Base-by-base conservation (phyloP, 2,797 vertebrate genomes). In the Semotilus atromaculatus region DNA sequence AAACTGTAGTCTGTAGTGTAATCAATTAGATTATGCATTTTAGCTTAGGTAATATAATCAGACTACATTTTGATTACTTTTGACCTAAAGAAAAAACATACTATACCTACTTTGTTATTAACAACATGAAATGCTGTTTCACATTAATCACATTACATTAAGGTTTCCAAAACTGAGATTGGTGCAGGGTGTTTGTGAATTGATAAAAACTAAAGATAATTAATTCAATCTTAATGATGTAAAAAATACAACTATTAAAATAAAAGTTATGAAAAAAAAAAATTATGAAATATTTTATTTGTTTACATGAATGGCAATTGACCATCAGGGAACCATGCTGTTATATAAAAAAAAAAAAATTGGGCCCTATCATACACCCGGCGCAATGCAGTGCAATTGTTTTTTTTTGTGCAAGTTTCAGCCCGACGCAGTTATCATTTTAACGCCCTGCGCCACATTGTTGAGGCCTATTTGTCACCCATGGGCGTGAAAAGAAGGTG, bases 41-140 rank as follows among this genome's bases (percentile, higher is more conserved):
- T 43, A 43, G 3, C 40, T 13, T 60, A 26, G 10, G n/a, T 40
- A 38, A 70, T 38, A 40, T 18, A 72, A 48, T 9, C 70, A 10
- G 70, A 29, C 48, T 53, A 74, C 29, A 21, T 74, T 74, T 21
- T 18, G 7, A 48, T 48, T 43, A 29, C 7, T 72, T 26, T 48
- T 34, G 10, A 74, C 19, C 8, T 31, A 51, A 29, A 71, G 1
- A 40, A 70, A 40, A 40, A n/a, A 5, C 8, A 18, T 43, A 4
- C 13, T 7, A 71, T 43, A 43, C 10, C 40, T 71, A 43, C n/a
- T 18, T 45, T 45, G n/a, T 29, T 45, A 18, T 71, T 16, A 43
- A 43, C 40, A 71, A 71, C 23, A 71, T 71, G 9, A 70, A 70
- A 38, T 70, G 40, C n/a, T n/a, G n/a, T n/a, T n/a, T n/a, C n/a